Conservation (phyloP, 2,797 vertebrate species). For the Lepus townsendii region DNA sequence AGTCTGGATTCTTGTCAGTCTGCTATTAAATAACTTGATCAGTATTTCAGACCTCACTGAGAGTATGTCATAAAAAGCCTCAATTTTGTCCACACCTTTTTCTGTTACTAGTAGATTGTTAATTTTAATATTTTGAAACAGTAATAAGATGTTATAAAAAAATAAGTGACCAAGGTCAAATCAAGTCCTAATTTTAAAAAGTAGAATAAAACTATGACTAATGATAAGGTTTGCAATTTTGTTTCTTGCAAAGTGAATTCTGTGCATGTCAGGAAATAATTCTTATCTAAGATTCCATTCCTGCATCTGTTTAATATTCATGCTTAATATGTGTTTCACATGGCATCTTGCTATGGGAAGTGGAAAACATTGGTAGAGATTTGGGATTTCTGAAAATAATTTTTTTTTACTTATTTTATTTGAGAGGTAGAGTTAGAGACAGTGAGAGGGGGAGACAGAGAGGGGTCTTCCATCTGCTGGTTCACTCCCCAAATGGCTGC, state of each 20-base stretch:
- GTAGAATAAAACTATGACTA: background rate
- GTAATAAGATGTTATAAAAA: background rate
- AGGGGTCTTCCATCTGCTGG: too few species aligned
- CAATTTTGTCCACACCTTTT: background rate
- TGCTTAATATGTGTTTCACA: background rate
- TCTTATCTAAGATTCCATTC: background rate
- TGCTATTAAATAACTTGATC: background rate
- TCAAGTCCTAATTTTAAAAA: background rate
- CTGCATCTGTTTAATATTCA: background rate
- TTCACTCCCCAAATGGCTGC: too few species aligned
- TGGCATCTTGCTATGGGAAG: background rate
- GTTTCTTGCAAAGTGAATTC: conserved; percentile 1
- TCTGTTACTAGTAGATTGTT: background rate
- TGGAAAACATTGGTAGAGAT: background rate
- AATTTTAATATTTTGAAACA: conserved; percentile 14
- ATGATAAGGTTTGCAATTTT: background rate
- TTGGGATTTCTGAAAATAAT: conserved; percentile 17
- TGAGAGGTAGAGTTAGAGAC: too few species aligned
- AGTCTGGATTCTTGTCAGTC: background rate
- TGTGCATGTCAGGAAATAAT: background rate
- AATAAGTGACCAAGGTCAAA: background rate
- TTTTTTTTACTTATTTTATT: background rate
- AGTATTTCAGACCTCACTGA: background rate
- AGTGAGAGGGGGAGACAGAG: too few species aligned
- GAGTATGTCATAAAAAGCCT: background rate